Evolutionary conservation across 2,113 vertebrate genomes (phyloP).

Genomic region (Takifugu bimaculatus): DNA sequence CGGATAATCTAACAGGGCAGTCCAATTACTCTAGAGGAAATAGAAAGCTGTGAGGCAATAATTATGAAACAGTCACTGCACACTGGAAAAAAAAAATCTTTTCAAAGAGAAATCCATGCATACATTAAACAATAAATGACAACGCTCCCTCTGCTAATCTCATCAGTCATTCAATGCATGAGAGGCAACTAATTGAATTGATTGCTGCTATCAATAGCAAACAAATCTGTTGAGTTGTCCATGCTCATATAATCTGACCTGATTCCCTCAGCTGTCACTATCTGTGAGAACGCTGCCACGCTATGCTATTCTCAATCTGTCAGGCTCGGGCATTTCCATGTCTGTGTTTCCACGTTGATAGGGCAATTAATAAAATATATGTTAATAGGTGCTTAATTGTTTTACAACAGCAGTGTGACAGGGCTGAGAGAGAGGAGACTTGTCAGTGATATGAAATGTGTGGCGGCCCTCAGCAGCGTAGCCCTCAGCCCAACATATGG

Average conservation of each 20-base stretch:
- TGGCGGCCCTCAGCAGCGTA: slow-evolving; percentile 46
- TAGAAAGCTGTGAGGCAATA: slow-evolving; percentile 68
- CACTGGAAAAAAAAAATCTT: slow-evolving; percentile 33
- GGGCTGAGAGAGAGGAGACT: slow-evolving; percentile 53
- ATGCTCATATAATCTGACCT: slow-evolving; percentile 92
- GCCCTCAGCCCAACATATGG: slow-evolving; percentile 73
- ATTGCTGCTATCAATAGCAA: slow-evolving; percentile 93
- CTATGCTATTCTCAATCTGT: slow-evolving; percentile 78
- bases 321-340: slow-evolving; percentile 68
- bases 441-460: slow-evolving; percentile 62
- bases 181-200: slow-evolving; percentile 75
- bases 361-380: slow-evolving; percentile 92
- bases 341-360: slow-evolving; percentile 75
- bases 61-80: slow-evolving; percentile 70
- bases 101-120: slow-evolving; percentile 63
- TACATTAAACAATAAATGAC: slow-evolving; percentile 63
- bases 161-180: slow-evolving; percentile 52
- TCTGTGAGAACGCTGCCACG: slow-evolving; percentile 92
- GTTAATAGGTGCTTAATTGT: slow-evolving; percentile 84
- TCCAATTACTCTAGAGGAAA: slow-evolving; percentile 86
- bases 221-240: slow-evolving; percentile 91
- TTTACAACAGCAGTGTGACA: slow-evolving; percentile 69
- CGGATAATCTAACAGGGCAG: slow-evolving; percentile 78
- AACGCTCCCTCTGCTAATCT: slow-evolving; percentile 47
- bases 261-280: slow-evolving; percentile 87